A percentile compares a stretch with the other conserved stretches of the same genome.
Evolutionary conservation across 2,113 vertebrate genomes (phyloP).

Genomic region (Nipponia nippon): DNA sequence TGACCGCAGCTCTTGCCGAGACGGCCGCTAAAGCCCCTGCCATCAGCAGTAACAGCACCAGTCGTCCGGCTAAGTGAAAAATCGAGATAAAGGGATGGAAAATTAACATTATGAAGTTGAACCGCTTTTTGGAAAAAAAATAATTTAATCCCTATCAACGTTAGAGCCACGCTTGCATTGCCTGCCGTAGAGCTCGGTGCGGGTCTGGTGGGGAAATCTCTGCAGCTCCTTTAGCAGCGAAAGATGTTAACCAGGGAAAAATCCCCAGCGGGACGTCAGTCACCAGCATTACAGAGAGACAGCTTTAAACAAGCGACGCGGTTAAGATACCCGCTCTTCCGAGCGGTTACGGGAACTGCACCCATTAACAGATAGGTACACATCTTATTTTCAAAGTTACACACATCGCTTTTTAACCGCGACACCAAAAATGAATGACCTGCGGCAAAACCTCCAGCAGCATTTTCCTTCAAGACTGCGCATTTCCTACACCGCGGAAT

Average conservation of each 20-base stretch:
- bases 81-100: not conserved
- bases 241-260: not conserved
- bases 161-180: not conserved
- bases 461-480: too few relatives aligned
- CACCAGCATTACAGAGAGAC: not conserved
- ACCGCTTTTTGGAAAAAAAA: not conserved
- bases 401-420: accelerated
- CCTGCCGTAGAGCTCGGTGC: not conserved
- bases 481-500: not conserved
- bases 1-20: conserved; percentile 33
- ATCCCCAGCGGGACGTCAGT: not conserved
- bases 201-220: not conserved
- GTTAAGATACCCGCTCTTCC: not conserved
- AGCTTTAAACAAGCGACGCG: not conserved
- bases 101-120: not conserved
- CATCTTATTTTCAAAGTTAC: not conserved
- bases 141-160: accelerated
- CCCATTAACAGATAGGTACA: not conserved
- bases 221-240: not conserved
- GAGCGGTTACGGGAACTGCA: not conserved
- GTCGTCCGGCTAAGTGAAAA: not conserved
- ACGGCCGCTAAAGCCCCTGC: not conserved
- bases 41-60: not conserved
- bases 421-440: not conserved
- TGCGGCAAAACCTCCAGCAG: not conserved